Conservation (phyloP, 2,113 vertebrate species). For the Penelope pileata region DNA sequence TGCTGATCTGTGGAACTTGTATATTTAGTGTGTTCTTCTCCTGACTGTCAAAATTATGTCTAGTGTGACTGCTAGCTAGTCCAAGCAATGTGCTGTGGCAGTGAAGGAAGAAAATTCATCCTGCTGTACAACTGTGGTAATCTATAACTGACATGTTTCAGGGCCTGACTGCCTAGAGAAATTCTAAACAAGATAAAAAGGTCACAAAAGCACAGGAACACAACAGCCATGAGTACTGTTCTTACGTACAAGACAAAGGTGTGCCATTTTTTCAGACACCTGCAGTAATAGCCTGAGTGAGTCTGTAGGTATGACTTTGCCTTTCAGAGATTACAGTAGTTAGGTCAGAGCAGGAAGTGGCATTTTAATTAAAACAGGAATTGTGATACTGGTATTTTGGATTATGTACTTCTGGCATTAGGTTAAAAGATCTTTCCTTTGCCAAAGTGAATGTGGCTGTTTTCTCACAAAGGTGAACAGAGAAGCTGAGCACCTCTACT, state of each 20-base stretch:
- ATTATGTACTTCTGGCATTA: background rate
- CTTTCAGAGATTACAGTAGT: accelerated
- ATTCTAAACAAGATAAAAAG: constrained; percentile 26
- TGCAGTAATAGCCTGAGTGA: background rate
- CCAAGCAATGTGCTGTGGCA: background rate
- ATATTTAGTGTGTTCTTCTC: constrained; percentile 41
- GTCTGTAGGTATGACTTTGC: background rate
- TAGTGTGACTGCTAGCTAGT: constrained; percentile 4
- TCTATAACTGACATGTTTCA: constrained; percentile 31
- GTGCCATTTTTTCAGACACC: background rate
- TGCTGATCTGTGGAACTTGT: constrained; percentile 52
- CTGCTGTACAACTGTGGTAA: background rate
- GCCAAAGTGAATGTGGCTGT: background rate
- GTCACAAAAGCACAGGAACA: background rate
- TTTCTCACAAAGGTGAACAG: background rate
- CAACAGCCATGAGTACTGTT: background rate
- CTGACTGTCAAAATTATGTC: constrained; percentile 61
- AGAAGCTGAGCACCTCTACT: background rate
- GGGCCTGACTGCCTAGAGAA: background rate
- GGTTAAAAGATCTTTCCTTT: background rate
- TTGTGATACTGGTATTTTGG: background rate
- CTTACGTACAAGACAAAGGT: background rate
- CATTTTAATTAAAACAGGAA: background rate
- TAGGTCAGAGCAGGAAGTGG: background rate
- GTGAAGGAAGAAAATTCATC: background rate